Conservation (phyloP, 2,797 vertebrate species). For the Remorina albescens region DNA sequence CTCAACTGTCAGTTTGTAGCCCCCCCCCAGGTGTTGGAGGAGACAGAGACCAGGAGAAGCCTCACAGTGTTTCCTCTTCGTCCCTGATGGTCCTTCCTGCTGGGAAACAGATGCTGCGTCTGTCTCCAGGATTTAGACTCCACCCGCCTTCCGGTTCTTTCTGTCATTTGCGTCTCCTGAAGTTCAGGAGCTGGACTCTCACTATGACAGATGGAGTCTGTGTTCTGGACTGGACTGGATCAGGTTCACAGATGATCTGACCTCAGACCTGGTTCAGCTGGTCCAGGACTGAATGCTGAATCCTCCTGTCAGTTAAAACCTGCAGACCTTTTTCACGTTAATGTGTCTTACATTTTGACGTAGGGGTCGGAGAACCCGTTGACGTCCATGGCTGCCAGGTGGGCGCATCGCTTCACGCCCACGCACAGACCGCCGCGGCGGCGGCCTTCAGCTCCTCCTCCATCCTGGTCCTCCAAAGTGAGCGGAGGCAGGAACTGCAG, state of each 20-base stretch:
- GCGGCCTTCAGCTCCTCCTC: conserved; percentile 4
- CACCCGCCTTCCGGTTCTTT: no score
- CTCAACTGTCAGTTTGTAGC: no score
- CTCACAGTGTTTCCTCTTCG: not conserved
- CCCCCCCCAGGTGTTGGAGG: not conserved
- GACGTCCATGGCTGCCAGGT: conserved; percentile 93
- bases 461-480: conserved; percentile 28
- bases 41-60: conserved; percentile 16
- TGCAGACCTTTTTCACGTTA: no score
- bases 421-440: conserved; percentile 84
- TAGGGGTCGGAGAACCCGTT: conserved; percentile 93
- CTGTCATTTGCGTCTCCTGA: not conserved
- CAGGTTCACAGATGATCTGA: no score
- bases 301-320: not conserved
- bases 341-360: conserved; percentile 88
- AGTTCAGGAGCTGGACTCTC: not conserved
- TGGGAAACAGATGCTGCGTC: conserved; percentile 11
- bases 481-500: conserved; percentile 84
- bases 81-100: conserved; percentile 17
- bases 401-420: conserved; percentile 89
- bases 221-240: no score
- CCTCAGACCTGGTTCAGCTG: not conserved
- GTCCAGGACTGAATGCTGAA: not conserved
- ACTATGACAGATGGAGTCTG: not conserved
- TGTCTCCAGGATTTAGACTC: not conserved